Conservation (phyloP, 2,888 invertebrate species). For the Pogonocherus hispidulus region DNA sequence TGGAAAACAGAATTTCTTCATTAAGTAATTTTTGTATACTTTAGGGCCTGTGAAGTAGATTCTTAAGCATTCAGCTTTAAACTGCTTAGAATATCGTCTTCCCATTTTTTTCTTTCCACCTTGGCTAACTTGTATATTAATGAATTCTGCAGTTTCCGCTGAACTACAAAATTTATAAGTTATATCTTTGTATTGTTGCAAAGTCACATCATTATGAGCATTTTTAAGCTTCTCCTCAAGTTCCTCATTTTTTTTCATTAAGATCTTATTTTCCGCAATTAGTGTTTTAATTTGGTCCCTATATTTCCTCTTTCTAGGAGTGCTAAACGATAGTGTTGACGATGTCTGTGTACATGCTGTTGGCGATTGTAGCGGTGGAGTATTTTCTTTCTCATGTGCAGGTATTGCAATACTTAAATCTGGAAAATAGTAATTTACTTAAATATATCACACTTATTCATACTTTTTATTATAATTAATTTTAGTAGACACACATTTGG, state of each 20-base stretch:
- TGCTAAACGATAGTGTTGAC: neutral
- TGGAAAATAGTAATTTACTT: conserved; percentile 4
- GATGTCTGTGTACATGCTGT: neutral
- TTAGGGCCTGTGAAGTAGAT: conserved; percentile 24
- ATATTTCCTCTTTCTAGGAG: conserved; percentile 3
- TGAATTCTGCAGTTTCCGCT: neutral
- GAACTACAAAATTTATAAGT: neutral
- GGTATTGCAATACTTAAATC: neutral
- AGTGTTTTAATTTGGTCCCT: neutral
- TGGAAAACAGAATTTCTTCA: conserved; percentile 12
- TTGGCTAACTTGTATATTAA: conserved; percentile 20
- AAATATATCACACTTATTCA: neutral
- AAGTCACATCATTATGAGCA: neutral
- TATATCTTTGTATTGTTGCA: neutral
- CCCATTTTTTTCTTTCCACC: conserved; percentile 3
- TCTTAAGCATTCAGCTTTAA: conserved; percentile 14
- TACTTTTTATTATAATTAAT: too few relatives aligned
- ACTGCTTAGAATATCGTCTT: conserved; percentile 27
- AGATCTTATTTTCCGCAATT: neutral
- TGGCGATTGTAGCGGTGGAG: neutral
- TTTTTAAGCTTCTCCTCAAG: neutral
- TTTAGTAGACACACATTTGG: neutral
- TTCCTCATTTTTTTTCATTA: conserved; percentile 1
- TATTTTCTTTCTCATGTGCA: neutral
- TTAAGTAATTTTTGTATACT: conserved; percentile 8